Percentiles rank a stretch among this genome's conserved stretches.
Evolutionary conservation across 2,113 vertebrate species (phyloP).

Genomic region (Tupaia chinensis): DNA sequence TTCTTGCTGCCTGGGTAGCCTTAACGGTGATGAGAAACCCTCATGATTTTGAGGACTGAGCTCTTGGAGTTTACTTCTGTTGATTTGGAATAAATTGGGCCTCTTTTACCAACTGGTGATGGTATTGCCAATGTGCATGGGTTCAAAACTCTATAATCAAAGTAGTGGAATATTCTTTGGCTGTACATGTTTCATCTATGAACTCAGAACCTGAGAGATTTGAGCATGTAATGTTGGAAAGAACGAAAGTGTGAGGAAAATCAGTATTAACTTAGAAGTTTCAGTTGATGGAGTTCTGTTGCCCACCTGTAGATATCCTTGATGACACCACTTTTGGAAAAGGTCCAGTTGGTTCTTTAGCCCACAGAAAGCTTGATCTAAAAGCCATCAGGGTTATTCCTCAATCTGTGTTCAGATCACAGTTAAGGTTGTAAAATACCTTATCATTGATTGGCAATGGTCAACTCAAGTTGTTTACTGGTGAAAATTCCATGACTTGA

Average conservation of each 20-base stretch:
- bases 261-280: slow-evolving; percentile 92
- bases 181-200: slow-evolving; percentile 93
- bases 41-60: slow-evolving; percentile 92
- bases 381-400: slow-evolving; percentile 94
- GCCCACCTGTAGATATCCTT: slow-evolving; percentile 91
- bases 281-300: slow-evolving; percentile 91
- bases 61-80: slow-evolving; percentile 91
- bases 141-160: slow-evolving; percentile 93
- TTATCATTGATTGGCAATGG: slow-evolving; percentile 94
- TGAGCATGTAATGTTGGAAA: slow-evolving; percentile 93
- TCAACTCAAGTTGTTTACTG: slow-evolving; percentile 94
- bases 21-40: slow-evolving; percentile 89
- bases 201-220: slow-evolving; percentile 95
- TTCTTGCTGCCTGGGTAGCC: slow-evolving; percentile 73
- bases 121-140: slow-evolving; percentile 93
- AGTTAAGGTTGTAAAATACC: slow-evolving; percentile 95
- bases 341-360: slow-evolving; percentile 88
- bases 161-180: slow-evolving; percentile 94
- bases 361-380: slow-evolving; percentile 91
- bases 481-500: slow-evolving; percentile 85
- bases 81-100: slow-evolving; percentile 92
- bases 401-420: slow-evolving; percentile 94
- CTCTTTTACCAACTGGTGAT: slow-evolving; percentile 93
- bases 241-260: slow-evolving; percentile 94
- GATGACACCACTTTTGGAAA: slow-evolving; percentile 94